Evolutionary conservation across 1,140 invertebrate genomes (phyloP).

Genomic region (Drosophila simulans): DNA sequence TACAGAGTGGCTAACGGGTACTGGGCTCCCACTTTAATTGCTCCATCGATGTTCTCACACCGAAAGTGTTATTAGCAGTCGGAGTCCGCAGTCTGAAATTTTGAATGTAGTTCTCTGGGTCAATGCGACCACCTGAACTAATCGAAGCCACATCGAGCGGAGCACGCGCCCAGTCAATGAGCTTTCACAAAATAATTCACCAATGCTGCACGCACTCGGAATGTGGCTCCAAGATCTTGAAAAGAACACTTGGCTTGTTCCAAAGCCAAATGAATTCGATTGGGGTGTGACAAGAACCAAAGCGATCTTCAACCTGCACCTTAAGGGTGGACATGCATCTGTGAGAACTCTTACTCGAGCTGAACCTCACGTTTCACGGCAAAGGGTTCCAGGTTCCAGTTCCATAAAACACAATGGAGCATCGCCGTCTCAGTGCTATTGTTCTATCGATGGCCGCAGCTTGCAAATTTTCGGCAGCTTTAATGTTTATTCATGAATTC

Average conservation of each 20-base stretch:
- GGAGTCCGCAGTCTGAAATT: conserved; percentile 1
- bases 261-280: conserved; percentile 60
- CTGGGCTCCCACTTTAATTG: conserved; percentile 63
- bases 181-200: conserved; percentile 68
- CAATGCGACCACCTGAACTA: conserved; percentile 78
- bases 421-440: conserved; percentile 65
- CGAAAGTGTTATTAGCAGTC: conserved; percentile 41
- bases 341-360: conserved; percentile 57
- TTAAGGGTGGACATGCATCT: conserved; percentile 39
- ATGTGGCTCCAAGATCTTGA: conserved; percentile 1
- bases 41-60: conserved; percentile 56
- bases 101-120: conserved; percentile 78
- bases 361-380: conserved; percentile 72
- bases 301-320: conserved; percentile 16
- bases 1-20: conserved; percentile 38
- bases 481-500: conserved; percentile 82
- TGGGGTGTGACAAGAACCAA: conserved; percentile 51
- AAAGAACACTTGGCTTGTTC: conserved; percentile 23
- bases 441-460: conserved; percentile 59
- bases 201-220: conserved; percentile 43
- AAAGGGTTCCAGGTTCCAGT: conserved; percentile 40
- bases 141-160: conserved; percentile 52
- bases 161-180: conserved; percentile 50
- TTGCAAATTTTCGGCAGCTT: conserved; percentile 75
- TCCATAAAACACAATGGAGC: conserved; percentile 80